phyloP scores from a whole-genome alignment of 2,888 invertebrate species.

The Aporophyla nigra region DNA sequence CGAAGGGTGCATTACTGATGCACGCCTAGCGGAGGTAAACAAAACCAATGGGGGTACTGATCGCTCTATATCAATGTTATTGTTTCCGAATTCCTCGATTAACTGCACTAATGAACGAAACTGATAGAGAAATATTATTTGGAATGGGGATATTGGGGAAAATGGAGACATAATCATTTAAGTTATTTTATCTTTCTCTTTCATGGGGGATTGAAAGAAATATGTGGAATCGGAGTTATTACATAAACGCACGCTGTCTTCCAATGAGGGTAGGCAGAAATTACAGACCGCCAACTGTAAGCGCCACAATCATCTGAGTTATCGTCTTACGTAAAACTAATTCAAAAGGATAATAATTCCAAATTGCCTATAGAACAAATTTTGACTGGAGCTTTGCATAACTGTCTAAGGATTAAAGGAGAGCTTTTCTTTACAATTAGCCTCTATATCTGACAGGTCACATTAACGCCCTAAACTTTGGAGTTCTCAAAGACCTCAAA shows the following conservation, averaged over 20 bases:
- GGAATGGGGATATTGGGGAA: constrained; percentile 55
- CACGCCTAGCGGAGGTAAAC: constrained; percentile 73
- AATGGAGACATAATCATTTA: constrained; percentile 1
- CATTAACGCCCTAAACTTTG: constrained; percentile 10
- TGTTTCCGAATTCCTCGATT: constrained; percentile 67
- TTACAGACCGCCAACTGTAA: background rate
- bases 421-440: background rate
- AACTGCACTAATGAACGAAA: constrained; percentile 70
- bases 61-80: constrained; percentile 77
- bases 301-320: background rate
- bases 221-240: background rate
- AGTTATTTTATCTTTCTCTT: constrained; percentile 11
- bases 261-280: background rate
- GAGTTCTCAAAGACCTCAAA: constrained; percentile 4
- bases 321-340: background rate
- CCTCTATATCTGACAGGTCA: background rate
- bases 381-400: background rate
- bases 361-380: background rate
- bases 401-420: background rate
- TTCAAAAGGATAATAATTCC: background rate
- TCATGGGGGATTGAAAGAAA: background rate
- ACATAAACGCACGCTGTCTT: background rate
- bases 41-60: constrained; percentile 74
- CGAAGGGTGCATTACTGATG: constrained; percentile 87
- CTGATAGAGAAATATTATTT: constrained; percentile 63